Percentiles rank a stretch among this genome's conserved stretches.
Conservation (phyloP, 2,113 vertebrate species). For the Onychostruthus taczanowskii region DNA sequence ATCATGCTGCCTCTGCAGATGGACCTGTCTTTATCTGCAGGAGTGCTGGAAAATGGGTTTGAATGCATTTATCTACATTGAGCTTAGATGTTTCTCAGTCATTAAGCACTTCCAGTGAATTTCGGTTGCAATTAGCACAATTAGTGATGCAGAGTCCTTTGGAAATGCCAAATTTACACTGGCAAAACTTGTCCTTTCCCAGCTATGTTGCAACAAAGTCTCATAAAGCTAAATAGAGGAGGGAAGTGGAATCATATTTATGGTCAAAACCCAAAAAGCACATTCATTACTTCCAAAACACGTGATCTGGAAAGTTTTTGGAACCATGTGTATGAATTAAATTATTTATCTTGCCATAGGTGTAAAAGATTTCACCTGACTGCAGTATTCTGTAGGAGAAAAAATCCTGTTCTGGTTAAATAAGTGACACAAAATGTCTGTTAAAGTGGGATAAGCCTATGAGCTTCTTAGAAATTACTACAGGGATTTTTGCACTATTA, state of each 20-base stretch:
- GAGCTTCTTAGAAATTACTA: neutral
- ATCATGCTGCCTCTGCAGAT: neutral
- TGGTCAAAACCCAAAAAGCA: neutral
- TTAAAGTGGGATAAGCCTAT: neutral
- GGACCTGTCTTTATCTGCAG: neutral
- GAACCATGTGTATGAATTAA: neutral
- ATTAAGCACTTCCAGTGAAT: neutral
- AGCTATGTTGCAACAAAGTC: neutral
- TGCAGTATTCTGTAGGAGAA: neutral
- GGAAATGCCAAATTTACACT: neutral
- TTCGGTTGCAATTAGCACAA: neutral
- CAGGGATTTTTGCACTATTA: neutral
- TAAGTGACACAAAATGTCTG: neutral
- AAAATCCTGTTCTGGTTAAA: neutral
- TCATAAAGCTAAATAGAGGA: neutral
- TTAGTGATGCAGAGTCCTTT: fast-evolving
- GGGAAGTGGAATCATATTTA: neutral
- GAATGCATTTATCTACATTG: fast-evolving
- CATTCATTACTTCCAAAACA: neutral
- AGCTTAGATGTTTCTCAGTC: neutral
- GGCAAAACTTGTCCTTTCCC: neutral
- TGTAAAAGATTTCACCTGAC: neutral
- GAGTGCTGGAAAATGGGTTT: neutral
- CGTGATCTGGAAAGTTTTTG: neutral
- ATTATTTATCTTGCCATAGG: neutral